Base-by-base conservation (phyloP, 1,140 invertebrate species). In the Drosophila littoralis region DNA sequence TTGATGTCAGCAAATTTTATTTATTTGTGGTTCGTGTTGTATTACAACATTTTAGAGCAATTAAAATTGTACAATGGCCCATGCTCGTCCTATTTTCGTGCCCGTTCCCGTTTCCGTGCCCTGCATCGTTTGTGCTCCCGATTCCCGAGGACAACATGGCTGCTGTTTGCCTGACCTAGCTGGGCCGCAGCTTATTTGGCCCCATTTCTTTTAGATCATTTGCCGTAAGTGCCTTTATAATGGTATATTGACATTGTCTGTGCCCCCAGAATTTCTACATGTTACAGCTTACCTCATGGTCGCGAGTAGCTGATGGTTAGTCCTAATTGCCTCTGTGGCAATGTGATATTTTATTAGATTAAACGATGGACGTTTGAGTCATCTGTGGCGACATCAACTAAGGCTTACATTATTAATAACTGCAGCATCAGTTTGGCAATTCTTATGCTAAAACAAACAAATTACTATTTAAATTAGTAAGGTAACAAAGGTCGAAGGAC, bases 1-100 rank as follows among this genome's bases (percentile, higher is more conserved):
- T 88, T 88, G 77, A 88, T 89, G 83, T 88, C 83, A 88, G 83
- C 83, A 88, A 89, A 88, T 88, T 88, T 88, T 88, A 89, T 88
- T 88, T 88, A 88, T 88, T 88, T 88, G 84, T 84, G 84, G 80
- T 89, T 88, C 84, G 80, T 88, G 84, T 88, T 88, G 67, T 90
- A 89, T 88, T 88, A 89, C 84, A 88, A 79, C 80, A 72, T 88
- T 86, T 86, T 86, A 86, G 84, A 86, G 83, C 83, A 86, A 86
- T 86, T 86, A 86, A 86, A 86, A 86, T 88, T 89, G 84, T 83
- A 88, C 83, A 84, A 89, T 88, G 77, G 60, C 64, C 63, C 40
- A 28, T 64, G 72, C 42, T 71, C 17, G 40, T 38, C 36, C 55
- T 60, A 32, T 45, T 36, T 4, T 6, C 8, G 2, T 33, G 2